Percentiles rank a stretch among this genome's conserved stretches.
Evolutionary conservation across 1,140 invertebrate genomes (phyloP).

Genomic region (Campodea augens): DNA sequence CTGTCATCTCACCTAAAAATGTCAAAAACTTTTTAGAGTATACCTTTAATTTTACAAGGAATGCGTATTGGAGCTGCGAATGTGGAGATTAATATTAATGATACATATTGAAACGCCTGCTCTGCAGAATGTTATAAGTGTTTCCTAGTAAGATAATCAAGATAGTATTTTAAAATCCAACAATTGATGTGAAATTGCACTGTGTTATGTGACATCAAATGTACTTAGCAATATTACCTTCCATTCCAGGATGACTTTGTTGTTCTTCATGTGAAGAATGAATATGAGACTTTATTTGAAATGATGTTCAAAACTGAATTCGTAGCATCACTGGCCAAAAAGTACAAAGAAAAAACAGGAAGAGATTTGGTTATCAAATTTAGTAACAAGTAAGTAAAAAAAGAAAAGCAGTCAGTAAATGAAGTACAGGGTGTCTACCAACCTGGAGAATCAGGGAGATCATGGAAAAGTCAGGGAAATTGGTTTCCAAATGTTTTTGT

Average conservation of each 20-base stretch:
- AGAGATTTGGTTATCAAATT: conserved; percentile 30
- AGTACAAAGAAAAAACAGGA: conserved; percentile 30
- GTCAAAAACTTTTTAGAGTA: too few relatives aligned
- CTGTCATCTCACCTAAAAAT: too few relatives aligned
- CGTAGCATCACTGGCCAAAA: conserved; percentile 35
- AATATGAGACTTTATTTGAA: conserved; percentile 45
- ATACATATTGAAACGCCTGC: too few relatives aligned
- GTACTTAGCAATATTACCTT: conserved; percentile 6
- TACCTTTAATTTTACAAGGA: too few relatives aligned
- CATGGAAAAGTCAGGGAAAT: too few relatives aligned
- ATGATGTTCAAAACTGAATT: conserved; percentile 54
- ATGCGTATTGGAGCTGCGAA: too few relatives aligned
- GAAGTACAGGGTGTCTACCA: too few relatives aligned
- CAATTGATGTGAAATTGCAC: neutral
- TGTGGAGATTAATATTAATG: too few relatives aligned
- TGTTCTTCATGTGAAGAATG: conserved; percentile 39
- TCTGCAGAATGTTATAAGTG: neutral
- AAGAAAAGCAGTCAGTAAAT: too few relatives aligned
- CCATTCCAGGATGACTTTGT: conserved; percentile 47
- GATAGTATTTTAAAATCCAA: neutral
- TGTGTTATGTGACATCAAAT: neutral
- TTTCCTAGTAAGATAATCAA: neutral
- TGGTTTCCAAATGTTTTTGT: too few relatives aligned
- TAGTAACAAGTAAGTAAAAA: conserved; percentile 31
- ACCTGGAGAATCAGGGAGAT: too few relatives aligned